phyloP scores from a whole-genome alignment of 2,888 invertebrate species.

The Eudemis profundana region DNA sequence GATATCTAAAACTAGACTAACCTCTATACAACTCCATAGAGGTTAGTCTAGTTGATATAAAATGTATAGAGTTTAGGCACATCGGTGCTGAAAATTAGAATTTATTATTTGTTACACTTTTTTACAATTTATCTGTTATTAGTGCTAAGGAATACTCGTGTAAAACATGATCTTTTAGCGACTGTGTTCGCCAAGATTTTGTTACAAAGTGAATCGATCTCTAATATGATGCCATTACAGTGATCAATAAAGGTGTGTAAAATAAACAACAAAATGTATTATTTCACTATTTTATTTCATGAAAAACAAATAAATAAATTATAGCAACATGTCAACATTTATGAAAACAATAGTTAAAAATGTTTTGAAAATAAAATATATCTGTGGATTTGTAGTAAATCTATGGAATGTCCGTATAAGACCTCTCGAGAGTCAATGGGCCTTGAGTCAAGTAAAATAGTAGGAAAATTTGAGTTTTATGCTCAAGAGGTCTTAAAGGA shows the following conservation, averaged over 20 bases:
- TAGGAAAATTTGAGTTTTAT: constrained; percentile 30
- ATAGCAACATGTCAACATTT: constrained; percentile 59
- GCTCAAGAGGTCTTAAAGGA: constrained; percentile 57
- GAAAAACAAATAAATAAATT: constrained; percentile 61
- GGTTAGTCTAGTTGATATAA: too few relatives aligned
- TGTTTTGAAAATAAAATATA: constrained; percentile 46
- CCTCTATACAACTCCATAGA: too few relatives aligned
- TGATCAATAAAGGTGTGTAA: neutral
- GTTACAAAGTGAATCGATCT: constrained; percentile 1
- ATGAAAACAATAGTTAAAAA: constrained; percentile 49
- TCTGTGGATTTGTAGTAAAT: constrained; percentile 48
- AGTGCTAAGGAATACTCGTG: neutral
- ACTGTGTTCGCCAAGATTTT: neutral
- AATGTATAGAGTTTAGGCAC: too few relatives aligned
- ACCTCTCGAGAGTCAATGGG: constrained; percentile 50
- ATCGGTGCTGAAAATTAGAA: too few relatives aligned
- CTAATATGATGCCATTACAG: neutral
- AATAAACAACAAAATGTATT: constrained; percentile 47
- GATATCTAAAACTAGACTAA: too few relatives aligned
- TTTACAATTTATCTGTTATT: too few relatives aligned
- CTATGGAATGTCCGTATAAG: constrained; percentile 65
- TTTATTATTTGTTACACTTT: too few relatives aligned
- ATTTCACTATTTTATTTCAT: constrained; percentile 60
- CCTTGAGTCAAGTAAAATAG: too few relatives aligned
- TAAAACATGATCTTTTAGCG: neutral